phyloP scores from a whole-genome alignment of 2,797 vertebrate genomes.

The Paramormyrops hopkinsi region DNA sequence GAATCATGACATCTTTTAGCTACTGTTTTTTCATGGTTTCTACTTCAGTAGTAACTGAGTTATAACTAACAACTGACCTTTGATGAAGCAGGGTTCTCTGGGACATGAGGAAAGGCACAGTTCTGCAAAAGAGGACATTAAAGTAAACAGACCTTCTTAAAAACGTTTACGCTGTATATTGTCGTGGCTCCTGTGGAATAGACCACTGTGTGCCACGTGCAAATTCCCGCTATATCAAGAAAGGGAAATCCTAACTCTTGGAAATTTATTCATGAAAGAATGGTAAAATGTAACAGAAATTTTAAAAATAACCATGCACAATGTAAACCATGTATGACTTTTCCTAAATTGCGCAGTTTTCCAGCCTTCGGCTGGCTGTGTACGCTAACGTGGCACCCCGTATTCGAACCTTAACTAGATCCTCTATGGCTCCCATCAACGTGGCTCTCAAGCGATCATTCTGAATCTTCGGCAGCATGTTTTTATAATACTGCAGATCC shows the following conservation, averaged over 20 bases:
- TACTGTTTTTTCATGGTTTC: not conserved
- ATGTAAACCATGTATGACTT: not conserved
- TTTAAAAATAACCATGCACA: not conserved
- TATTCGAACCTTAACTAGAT: not conserved
- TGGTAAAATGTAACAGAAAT: not conserved
- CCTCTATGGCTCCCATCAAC: slow-evolving; percentile 47
- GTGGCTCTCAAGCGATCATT: not conserved
- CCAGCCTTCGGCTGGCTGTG: not conserved
- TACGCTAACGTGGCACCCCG: not conserved
- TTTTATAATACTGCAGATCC: slow-evolving; percentile 64
- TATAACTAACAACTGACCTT: not conserved
- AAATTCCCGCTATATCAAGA: not conserved
- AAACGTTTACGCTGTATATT: not conserved
- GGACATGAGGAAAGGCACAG: not conserved
- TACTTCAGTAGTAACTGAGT: not conserved
- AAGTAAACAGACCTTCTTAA: not conserved
- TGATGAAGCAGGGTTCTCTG: not conserved
- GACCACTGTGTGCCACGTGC: not conserved
- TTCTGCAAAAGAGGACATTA: not conserved
- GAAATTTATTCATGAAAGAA: not conserved
- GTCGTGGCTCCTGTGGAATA: not conserved
- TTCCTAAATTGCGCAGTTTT: slow-evolving; percentile 9
- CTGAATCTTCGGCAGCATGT: slow-evolving; percentile 42
- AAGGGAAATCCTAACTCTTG: not conserved
- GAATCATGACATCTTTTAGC: not conserved